These are phyloP conservation scores for Coracias cyanogaster DNA, from an alignment of 2,797 vertebrate species.

Conservation along the genomic window DNA sequence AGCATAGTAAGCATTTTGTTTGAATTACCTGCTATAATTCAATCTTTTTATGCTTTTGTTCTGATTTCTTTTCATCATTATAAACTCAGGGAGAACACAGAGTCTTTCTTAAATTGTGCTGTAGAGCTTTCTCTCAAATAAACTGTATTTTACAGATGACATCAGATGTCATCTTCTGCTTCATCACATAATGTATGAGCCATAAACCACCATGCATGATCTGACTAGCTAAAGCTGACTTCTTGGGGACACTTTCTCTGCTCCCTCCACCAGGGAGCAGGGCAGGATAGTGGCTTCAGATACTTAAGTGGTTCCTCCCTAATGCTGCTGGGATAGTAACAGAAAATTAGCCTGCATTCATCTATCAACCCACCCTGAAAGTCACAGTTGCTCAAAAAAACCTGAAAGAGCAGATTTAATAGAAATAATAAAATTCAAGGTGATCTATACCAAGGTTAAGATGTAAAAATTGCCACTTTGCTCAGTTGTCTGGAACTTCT, in stretches of 20 bases:
- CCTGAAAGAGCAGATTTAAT: background rate
- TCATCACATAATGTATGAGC: background rate
- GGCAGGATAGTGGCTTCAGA: slow-evolving; percentile 55
- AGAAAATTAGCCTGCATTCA: background rate
- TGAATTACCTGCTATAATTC: slow-evolving; percentile 29
- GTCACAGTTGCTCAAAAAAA: background rate
- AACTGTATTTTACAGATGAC: background rate
- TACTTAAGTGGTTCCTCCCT: background rate
- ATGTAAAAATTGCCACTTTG: background rate
- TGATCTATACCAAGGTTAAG: background rate
- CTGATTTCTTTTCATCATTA: slow-evolving; percentile 28
- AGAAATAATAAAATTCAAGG: background rate
- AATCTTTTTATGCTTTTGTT: slow-evolving; percentile 39
- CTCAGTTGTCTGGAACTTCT: background rate
- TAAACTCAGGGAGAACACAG: background rate
- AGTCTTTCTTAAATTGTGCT: background rate
- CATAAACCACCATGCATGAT: background rate
- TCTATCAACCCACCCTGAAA: background rate
- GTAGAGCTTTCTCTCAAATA: background rate
- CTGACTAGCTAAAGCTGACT: background rate
- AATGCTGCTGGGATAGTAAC: background rate
- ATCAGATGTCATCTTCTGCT: background rate
- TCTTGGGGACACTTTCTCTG: slow-evolving; percentile 48
- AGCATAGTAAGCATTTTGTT: background rate
- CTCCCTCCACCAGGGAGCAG: slow-evolving; percentile 66